These are phyloP conservation scores for Sinocyclocheilus rhinocerous DNA, from an alignment of 2,113 vertebrate genomes.

Conservation along the genomic window DNA sequence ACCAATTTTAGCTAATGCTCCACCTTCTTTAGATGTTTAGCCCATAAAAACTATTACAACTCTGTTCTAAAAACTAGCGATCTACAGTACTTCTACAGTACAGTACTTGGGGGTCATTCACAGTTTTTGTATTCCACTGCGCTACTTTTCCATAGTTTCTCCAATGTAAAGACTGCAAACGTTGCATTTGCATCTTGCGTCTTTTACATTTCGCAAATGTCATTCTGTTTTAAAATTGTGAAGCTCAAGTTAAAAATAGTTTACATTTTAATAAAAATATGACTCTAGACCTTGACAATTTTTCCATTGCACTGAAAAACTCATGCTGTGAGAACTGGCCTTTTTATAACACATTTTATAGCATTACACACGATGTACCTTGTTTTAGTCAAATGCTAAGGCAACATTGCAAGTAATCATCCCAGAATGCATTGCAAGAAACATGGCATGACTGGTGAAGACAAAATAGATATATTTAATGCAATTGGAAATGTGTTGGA, in stretches of 20 bases:
- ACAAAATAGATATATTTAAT: not conserved
- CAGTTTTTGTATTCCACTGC: not conserved
- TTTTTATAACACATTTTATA: not conserved
- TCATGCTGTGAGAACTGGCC: not conserved
- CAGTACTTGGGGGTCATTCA: not conserved
- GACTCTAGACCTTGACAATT: not conserved
- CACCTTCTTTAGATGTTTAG: not conserved
- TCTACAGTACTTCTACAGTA: not conserved
- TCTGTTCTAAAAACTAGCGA: not conserved
- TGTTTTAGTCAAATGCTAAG: not conserved
- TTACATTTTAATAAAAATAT: not conserved
- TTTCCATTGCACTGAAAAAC: not conserved
- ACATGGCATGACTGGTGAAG: not conserved
- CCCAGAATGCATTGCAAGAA: not conserved
- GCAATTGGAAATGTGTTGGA: not conserved
- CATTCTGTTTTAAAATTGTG: not conserved
- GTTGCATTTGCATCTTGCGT: not conserved
- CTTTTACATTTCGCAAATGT: not conserved
- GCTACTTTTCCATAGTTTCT: not conserved
- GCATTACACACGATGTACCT: not conserved
- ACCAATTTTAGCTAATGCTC: too few species aligned
- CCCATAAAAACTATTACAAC: not conserved
- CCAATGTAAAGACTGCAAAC: not conserved
- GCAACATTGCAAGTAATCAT: not conserved
- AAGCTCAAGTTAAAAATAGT: not conserved